phyloP scores from a whole-genome alignment of 2,797 vertebrate species.

The Pogonophryne albipinna region DNA sequence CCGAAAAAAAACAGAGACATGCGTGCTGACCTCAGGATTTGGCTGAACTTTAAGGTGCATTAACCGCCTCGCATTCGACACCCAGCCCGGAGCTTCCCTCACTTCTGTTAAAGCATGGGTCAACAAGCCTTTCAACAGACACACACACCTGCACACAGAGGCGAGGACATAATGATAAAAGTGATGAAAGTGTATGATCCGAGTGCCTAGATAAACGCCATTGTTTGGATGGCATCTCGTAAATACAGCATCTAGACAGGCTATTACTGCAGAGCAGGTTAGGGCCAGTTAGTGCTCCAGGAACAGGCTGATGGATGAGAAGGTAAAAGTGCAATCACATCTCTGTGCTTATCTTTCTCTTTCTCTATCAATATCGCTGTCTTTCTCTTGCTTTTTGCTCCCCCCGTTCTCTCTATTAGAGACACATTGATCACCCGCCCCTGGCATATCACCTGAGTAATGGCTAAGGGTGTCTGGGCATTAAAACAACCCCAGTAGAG shows the following conservation, averaged over 20 bases:
- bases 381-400: slow-evolving; percentile 66
- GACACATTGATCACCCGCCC: slow-evolving; percentile 83
- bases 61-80: slow-evolving; percentile 33
- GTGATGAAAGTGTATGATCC: slow-evolving; percentile 64
- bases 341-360: slow-evolving; percentile 74
- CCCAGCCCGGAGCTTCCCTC: slow-evolving; percentile 46
- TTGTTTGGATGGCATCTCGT: slow-evolving; percentile 77
- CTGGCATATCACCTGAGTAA: slow-evolving; percentile 85
- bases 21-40: slow-evolving; percentile 54
- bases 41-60: slow-evolving; percentile 71
- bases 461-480: slow-evolving; percentile 82
- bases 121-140: slow-evolving; percentile 33
- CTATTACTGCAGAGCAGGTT: slow-evolving; percentile 67
- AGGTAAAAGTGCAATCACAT: slow-evolving; percentile 82
- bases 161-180: slow-evolving; percentile 66
- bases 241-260: slow-evolving; percentile 73
- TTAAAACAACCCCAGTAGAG: slow-evolving; percentile 70
- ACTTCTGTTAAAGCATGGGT: slow-evolving; percentile 40
- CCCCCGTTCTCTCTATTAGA: slow-evolving; percentile 66
- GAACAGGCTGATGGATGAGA: slow-evolving; percentile 72
- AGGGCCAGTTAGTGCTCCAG: slow-evolving; percentile 53
- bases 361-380: slow-evolving; percentile 73
- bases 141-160: slow-evolving; percentile 18
- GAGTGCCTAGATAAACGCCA: slow-evolving; percentile 66
- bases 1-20: slow-evolving; percentile 19